These are phyloP conservation scores for Fabriciana adippe DNA, from an alignment of 2,888 invertebrate genomes.

Conservation along the genomic window DNA sequence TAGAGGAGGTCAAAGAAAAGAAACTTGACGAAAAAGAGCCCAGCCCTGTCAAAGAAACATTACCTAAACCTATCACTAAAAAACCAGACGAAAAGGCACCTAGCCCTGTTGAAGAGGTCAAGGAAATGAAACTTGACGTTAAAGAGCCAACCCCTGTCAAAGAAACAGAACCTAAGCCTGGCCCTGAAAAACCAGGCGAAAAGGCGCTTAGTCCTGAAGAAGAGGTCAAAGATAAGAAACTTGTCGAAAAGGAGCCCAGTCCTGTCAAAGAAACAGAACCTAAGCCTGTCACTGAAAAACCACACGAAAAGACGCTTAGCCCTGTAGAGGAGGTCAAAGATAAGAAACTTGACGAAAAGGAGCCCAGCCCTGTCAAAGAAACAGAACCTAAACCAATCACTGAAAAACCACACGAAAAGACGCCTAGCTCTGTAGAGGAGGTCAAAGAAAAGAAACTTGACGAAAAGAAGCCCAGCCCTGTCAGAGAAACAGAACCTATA, in stretches of 20 bases:
- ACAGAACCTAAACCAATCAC: not conserved
- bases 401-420: conserved; percentile 9
- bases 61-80: conserved; percentile 11
- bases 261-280: conserved; percentile 10
- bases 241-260: conserved; percentile 19
- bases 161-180: not conserved
- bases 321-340: not conserved
- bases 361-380: conserved; percentile 17
- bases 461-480: conserved; percentile 22
- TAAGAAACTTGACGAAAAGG: conserved; percentile 9
- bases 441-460: not conserved
- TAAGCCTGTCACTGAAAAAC: conserved; percentile 12
- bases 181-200: not conserved
- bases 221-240: not conserved
- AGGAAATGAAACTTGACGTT: not conserved
- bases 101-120: not conserved
- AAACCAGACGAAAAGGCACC: conserved; percentile 25
- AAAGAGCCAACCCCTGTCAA: conserved; percentile 24
- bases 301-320: conserved; percentile 22
- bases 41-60: conserved; percentile 1
- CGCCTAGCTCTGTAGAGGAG: not conserved
- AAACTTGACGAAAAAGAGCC: conserved; percentile 17
- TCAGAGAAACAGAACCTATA: conserved; percentile 3
- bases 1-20: not conserved
- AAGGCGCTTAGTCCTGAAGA: conserved; percentile 1